Conservation (phyloP, 2,888 invertebrate species). For the Noctua comes region DNA sequence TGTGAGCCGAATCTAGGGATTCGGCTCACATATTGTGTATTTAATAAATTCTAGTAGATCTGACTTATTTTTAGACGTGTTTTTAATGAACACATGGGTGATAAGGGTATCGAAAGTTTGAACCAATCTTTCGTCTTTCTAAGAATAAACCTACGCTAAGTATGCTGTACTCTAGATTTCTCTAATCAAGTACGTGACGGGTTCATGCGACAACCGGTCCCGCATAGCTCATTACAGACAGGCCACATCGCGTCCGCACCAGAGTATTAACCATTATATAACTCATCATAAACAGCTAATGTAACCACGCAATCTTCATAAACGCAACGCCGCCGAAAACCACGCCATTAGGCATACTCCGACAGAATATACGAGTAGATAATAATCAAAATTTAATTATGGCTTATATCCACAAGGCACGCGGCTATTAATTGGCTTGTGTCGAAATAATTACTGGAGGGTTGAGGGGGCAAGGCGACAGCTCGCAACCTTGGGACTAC, state of each 20-base stretch:
- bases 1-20: not conserved
- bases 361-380: constrained; percentile 66
- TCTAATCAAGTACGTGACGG: constrained; percentile 50
- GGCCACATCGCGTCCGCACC: constrained; percentile 18
- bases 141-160: constrained; percentile 10
- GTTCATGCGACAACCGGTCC: constrained; percentile 51
- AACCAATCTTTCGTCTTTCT: constrained; percentile 6
- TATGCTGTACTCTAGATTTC: constrained; percentile 41
- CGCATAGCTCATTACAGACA: constrained; percentile 33
- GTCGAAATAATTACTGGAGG: constrained; percentile 75
- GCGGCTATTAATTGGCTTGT: constrained; percentile 75
- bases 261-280: constrained; percentile 47
- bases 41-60: not conserved
- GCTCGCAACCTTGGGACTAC: constrained; percentile 54
- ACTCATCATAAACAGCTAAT: constrained; percentile 46
- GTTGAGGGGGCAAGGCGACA: constrained; percentile 44
- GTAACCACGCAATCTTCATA: constrained; percentile 59
- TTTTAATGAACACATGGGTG: not conserved
- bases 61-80: not conserved
- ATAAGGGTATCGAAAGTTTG: not conserved
- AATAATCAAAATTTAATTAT: constrained; percentile 79
- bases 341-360: constrained; percentile 57
- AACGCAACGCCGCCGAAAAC: constrained; percentile 57
- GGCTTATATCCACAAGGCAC: constrained; percentile 70
- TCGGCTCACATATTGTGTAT: too few relatives aligned